Base-by-base conservation (phyloP, 2,113 vertebrate genomes). In the Microcebus murinus region DNA sequence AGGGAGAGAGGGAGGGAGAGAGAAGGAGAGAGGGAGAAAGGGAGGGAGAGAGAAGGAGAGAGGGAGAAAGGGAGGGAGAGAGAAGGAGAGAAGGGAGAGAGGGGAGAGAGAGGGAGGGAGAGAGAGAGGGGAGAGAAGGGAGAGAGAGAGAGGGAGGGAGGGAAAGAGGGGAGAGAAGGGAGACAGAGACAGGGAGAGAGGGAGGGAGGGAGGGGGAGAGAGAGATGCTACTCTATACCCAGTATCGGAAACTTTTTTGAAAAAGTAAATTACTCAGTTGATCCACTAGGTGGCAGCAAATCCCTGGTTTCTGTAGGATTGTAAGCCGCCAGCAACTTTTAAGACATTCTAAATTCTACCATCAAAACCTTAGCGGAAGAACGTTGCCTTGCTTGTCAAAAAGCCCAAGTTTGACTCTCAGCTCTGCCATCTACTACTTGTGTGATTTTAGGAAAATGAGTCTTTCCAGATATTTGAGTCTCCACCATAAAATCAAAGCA, bases 221-320 rank as follows among this genome's bases (percentile, higher is more conserved):
- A 63, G 8, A 14, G 48, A 23, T 59, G n/a, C 6, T 15, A 10
- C 12, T 87, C 42, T 34, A 23, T 12, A 42, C 4, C 0, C 25
- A 45, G 8, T 14, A 65, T 23, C n/a, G 73, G 48, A 42, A 81
- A 76, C 9, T 77, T 42, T 25, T 94, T 79, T 17, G 17, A 79
- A 96, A 96, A 36, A 27, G 20, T 77, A 67, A 36, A 68, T 90
- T 91, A 48, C 39, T 79, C 42, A 68, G 27, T n/a, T 48, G 0
- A 10, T 8, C 96, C 98, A 96, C 97, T 97, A 97, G 98, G 71
- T 96, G 98, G 97, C 3, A 94, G 95, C 83, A 98, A 59, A 97
- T 55, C 79, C 80, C 87, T 18, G 63, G 13, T 88, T 85, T 94
- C 50, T n/a, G 31, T 67, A 9, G 15, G 21, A 67, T 23, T 87